These are phyloP conservation scores for Drosophila affinis DNA, from an alignment of 2,888 invertebrate species.

Conservation along the genomic window DNA sequence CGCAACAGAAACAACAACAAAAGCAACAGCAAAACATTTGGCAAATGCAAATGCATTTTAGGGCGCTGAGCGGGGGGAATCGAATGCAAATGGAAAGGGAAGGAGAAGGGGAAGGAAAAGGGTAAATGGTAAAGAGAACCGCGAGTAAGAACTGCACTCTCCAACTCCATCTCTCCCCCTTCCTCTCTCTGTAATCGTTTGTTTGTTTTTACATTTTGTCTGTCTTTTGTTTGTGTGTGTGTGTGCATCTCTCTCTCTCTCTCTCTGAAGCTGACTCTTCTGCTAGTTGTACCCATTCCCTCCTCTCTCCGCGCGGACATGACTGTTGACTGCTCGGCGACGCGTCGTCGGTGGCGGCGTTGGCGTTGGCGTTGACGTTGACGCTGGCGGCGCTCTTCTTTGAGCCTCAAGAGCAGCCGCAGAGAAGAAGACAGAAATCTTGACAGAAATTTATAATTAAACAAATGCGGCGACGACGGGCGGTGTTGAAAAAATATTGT, in stretches of 20 bases:
- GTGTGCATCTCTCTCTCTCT: background rate
- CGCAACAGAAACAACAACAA: constrained; percentile 8
- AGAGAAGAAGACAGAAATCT: constrained; percentile 44
- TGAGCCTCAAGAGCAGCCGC: constrained; percentile 50
- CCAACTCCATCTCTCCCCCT: background rate
- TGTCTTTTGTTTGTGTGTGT: constrained; percentile 44
- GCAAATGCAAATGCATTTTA: constrained; percentile 58
- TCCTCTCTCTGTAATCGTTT: constrained; percentile 63
- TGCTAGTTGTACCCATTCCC: too few relatives aligned
- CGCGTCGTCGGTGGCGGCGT: constrained; percentile 33
- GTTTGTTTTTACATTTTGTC: constrained; percentile 65
- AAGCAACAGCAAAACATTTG: constrained; percentile 53
- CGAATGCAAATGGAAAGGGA: background rate
- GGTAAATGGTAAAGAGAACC: background rate
- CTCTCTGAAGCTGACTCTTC: too few relatives aligned
- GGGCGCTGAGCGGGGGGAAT: background rate
- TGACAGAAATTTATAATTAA: constrained; percentile 78
- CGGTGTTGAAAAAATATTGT: constrained; percentile 65
- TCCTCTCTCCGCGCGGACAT: constrained; percentile 38
- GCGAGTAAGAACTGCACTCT: constrained; percentile 26
- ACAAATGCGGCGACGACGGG: constrained; percentile 61
- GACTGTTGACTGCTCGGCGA: too few relatives aligned
- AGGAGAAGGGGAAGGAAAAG: background rate
- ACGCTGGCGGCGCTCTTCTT: constrained; percentile 73
- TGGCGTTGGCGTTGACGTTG: constrained; percentile 56